Conservation (phyloP, 1,140 invertebrate species). For the Drosophila lacertosa region DNA sequence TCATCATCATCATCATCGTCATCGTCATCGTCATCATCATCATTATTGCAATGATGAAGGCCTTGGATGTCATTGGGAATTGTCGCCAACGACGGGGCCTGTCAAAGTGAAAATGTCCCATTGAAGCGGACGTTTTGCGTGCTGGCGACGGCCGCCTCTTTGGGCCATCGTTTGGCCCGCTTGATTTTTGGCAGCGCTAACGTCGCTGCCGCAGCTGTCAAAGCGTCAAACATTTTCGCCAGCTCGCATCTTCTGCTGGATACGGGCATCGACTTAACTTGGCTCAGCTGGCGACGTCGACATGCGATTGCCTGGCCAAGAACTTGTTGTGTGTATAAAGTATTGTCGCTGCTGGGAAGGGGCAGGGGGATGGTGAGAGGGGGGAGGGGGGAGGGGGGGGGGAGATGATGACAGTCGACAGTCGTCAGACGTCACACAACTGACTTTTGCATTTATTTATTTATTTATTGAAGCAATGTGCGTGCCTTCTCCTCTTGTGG, state of each 20-base stretch:
- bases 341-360: too few species aligned
- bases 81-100: conserved; percentile 51
- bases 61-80: conserved; percentile 53
- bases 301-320: conserved; percentile 26
- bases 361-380: too few species aligned
- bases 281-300: conserved; percentile 22
- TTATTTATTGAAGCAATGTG: conserved; percentile 57
- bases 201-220: conserved; percentile 69
- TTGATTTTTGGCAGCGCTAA: conserved; percentile 49
- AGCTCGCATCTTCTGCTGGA: conserved; percentile 33
- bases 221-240: conserved; percentile 73
- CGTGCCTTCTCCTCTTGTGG: conserved; percentile 10
- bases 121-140: conserved; percentile 65
- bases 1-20: conserved; percentile 8
- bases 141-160: conserved; percentile 39
- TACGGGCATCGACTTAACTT: not conserved
- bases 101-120: conserved; percentile 78
- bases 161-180: conserved; percentile 46
- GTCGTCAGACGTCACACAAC: conserved; percentile 58
- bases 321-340: conserved; percentile 35
- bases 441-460: conserved; percentile 79
- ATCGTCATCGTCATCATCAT: conserved; percentile 4
- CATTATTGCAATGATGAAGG: conserved; percentile 20
- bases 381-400: too few species aligned
- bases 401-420: conserved; percentile 19